Evolutionary conservation across 1,140 invertebrate species (phyloP).

Genomic region (Hormaphis cornu): DNA sequence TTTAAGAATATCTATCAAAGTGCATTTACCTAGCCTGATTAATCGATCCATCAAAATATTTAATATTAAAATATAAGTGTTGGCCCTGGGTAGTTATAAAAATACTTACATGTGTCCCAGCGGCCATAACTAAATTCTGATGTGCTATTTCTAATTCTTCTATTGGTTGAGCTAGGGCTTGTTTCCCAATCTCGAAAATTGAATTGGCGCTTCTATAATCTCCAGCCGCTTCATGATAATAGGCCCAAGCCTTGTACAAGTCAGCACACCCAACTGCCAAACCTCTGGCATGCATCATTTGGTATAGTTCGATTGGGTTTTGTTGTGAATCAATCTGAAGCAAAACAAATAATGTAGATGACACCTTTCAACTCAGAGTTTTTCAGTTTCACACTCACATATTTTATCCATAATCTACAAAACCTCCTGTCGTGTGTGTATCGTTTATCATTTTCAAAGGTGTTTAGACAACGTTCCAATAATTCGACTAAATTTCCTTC

Average conservation of each 20-base stretch:
- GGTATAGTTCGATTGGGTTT: constrained; percentile 64
- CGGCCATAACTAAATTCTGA: no score
- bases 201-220: constrained; percentile 65
- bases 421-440: constrained; percentile 76
- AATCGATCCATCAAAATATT: no score
- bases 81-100: no score
- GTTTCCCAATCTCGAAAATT: constrained; percentile 58
- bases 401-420: constrained; percentile 79
- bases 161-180: constrained; percentile 57
- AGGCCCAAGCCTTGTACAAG: constrained; percentile 70
- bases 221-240: constrained; percentile 62
- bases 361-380: background rate
- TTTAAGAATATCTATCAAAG: no score
- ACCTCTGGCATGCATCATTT: constrained; percentile 59
- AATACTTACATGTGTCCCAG: no score
- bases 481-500: constrained; percentile 63
- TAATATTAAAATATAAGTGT: no score
- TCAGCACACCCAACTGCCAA: constrained; percentile 64
- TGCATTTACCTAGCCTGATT: no score
- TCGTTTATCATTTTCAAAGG: constrained; percentile 65
- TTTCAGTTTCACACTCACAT: constrained; percentile 56
- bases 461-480: constrained; percentile 63
- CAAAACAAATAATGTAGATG: constrained; percentile 35
- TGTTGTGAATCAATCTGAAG: constrained; percentile 60
- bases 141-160: constrained; percentile 63